Conservation (phyloP, 2,113 vertebrate genomes). For the Epinephelus moara region DNA sequence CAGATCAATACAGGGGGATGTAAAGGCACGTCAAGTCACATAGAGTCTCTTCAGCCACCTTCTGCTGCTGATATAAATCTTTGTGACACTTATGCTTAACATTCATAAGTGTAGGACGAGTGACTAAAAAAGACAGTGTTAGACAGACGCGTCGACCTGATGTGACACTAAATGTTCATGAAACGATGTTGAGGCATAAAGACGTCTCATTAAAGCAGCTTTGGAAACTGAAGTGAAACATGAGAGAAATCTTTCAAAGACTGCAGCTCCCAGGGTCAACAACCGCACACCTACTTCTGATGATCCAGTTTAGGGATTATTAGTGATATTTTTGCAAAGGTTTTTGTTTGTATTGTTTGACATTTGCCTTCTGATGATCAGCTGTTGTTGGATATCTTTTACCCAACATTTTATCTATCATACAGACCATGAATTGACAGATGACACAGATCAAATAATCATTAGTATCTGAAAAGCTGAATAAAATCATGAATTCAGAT, state of each 20-base stretch:
- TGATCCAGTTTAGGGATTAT: neutral
- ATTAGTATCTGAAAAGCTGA: no score
- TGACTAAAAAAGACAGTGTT: neutral
- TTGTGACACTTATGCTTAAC: neutral
- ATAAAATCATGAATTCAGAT: no score
- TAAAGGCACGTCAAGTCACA: neutral
- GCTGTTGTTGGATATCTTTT: no score
- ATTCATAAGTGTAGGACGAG: neutral
- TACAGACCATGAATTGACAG: no score
- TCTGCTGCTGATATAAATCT: neutral
- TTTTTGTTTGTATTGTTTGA: neutral
- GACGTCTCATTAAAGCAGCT: neutral
- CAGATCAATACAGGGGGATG: slow-evolving; percentile 1
- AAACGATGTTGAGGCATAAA: neutral
- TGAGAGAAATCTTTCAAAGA: neutral
- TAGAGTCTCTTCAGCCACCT: neutral
- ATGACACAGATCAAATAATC: no score
- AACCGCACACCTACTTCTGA: neutral
- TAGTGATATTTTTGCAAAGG: no score
- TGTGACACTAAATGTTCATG: no score
- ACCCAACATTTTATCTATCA: neutral
- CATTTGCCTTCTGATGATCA: neutral
- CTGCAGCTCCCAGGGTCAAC: neutral
- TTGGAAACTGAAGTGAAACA: neutral
- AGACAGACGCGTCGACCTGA: no score